Base-by-base conservation (phyloP, 2,888 invertebrate species). In the Eupithecia inturbata region DNA sequence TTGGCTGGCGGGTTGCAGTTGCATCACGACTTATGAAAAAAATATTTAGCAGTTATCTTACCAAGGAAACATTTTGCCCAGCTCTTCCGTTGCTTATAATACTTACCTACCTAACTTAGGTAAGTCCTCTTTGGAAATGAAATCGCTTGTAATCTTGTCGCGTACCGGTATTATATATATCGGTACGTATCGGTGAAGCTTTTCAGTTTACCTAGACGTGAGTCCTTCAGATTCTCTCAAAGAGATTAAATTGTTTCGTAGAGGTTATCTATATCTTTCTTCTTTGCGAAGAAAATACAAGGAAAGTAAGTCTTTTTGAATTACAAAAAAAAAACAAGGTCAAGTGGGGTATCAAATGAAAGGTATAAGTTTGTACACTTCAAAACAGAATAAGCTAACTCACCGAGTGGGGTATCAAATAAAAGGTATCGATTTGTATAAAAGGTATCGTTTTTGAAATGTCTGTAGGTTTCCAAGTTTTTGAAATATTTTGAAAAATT, bases 71-170 rank as follows among this genome's bases (percentile, higher is more conserved):
- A n/a, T 64, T 63, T 64, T 4, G 19, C 16, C 4, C 10, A 31
- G 31, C 16, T 28, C n/a, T 64, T 64, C 19, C n/a, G 36, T 64
- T 33, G n/a, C 36, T 22, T 9, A 36, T 33, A 33, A 19, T 62
- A 63, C 63, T 36, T 41, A 41, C 49, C n/a, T 53, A 63, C 22
- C 9, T 62, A 67, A 49, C 28, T 67, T 12, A 36, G 9, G 9
- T 36, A 36, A n/a, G n/a, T n/a, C n/a, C 67, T 28, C 82, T 81
- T 83, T 80, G 77, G 71, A 79, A 82, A 80, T 81, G 67, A 70
- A 78, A 79, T 75, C 74, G 76, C 74, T 76, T 79, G 82, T 86
- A 84, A 86, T 82, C 78, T 81, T 76, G 76, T 76, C 73, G 45
- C 70, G 72, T 73, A 70, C n/a, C 53, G 26, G 62, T 63, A 63